Evolutionary conservation across 2,113 vertebrate species (phyloP), one percentile per base, ranked within the genome.

Genomic region (Microcebus jonahi): DNA sequence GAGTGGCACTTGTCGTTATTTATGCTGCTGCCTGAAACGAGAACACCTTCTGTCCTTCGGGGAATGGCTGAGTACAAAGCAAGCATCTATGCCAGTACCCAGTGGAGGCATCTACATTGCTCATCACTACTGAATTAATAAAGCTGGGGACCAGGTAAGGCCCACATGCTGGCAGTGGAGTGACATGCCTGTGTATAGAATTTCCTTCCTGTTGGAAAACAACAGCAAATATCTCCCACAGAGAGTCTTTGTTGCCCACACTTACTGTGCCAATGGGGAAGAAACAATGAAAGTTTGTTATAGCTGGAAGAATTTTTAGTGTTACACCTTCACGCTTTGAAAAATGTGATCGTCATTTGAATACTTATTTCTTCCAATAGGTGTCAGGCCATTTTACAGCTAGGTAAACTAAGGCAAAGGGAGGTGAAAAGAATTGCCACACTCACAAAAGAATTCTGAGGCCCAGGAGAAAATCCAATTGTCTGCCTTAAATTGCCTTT

Each of bases 91-190:
- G 50, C 34, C 15, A 13, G 57, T 34, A 13, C 85, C 87, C 45
- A 53, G 88, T 7, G 80, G 50, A 90, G 77, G 39, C 36, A 7
- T 53, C 75, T 59, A n/a, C 45, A 2, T 48, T 31, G 70, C 34
- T 90, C 68, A 25, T 88, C 55, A 21, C 42, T 71, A 42, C 61
- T 68, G 67, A 89, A 67, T 92, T 96, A 84, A 73, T 82, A 75
- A 81, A 55, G 73, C 45, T 2, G 39, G 91, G 63, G 68, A 48
- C 53, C 25, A 45, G n/a, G 25, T 5, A 39, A 57, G 67, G 86
- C 18, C 68, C 67, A 18, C 7, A 17, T 23, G 48, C 59, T 88
- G 67, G 53, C 29, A 3, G 14, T 48, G 36, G 76, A 55, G 23
- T 75, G 45, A 65, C n/a, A 70, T 20, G 42, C 1, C 0, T 3